Conservation (phyloP, 2,113 vertebrate species). For the Columbina picui region DNA sequence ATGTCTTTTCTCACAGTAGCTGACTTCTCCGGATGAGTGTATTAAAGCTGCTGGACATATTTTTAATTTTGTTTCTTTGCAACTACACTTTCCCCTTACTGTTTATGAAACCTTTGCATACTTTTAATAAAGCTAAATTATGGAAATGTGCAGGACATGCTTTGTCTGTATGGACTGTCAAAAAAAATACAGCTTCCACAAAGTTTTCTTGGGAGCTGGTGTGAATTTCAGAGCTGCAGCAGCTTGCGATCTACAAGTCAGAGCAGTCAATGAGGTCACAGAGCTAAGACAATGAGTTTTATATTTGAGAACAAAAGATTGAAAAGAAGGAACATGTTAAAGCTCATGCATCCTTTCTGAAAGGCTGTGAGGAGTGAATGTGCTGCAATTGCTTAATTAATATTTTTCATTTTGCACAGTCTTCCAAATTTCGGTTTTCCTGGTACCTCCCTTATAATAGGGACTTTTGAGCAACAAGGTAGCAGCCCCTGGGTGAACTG, state of each 20-base stretch:
- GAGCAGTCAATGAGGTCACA: neutral
- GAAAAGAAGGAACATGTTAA: neutral
- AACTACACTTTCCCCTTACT: neutral
- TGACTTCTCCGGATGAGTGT: neutral
- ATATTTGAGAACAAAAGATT: neutral
- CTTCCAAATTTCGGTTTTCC: neutral
- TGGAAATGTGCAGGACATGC: neutral
- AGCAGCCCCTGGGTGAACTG: neutral
- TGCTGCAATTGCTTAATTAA: neutral
- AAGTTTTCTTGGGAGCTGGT: neutral
- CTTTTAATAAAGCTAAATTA: neutral
- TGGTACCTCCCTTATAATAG: neutral
- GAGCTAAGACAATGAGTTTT: neutral
- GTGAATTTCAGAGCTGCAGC: neutral
- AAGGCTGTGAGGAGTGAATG: neutral
- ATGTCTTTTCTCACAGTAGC: neutral
- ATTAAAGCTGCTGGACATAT: neutral
- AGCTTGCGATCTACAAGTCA: neutral
- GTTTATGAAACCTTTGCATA: neutral
- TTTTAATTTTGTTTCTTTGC: neutral
- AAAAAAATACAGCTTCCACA: neutral
- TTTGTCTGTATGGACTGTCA: neutral
- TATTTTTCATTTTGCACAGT: neutral
- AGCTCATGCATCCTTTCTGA: neutral
- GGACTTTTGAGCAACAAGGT: neutral